Evolutionary conservation across 1,140 invertebrate species (phyloP), one percentile per base, ranked within the genome.

Genomic region (Scaptomyza hsui): DNA sequence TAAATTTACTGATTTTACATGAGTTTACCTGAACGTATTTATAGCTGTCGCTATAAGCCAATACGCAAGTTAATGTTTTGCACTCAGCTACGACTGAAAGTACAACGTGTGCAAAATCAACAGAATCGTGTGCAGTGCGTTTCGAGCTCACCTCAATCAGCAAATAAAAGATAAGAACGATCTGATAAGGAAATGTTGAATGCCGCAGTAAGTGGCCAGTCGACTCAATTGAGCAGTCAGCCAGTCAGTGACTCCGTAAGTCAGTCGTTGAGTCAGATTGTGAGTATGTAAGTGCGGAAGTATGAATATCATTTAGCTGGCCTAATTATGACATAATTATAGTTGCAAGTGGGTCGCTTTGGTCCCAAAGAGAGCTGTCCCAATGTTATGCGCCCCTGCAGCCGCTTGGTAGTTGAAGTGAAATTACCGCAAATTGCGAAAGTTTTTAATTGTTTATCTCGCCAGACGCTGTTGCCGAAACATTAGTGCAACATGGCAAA

Each of bases 361-460:
- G 32, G 37, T 37, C 24, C 9, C 45, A 32, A 24, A 15, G 26
- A 59, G 10, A 24, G 32, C 45, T 49, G 29, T 47, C 45, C n/a
- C 1, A 45, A 47, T 42, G 37, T 18, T 35, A 37, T 55, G 68
- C 59, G 72, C 63, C 44, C 56, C 51, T 55, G 63, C 42, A 55
- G 26, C 35, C 55, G 57, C 47, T 60, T 37, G 21, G 32, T 48
- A 64, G 70, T 77, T 82, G 65, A 78, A 82, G 78, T 75, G 56
- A 77, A 88, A 88, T 88, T 82, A 88, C 75, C 78, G 75, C 78
- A 88, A 88, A 88, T 88, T 88, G 82, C 75, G 47, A 88, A 88
- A 88, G 82, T 88, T 88, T 86, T 88, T 88, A 88, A 88, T 88
- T 88, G 82, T 88, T 88, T 88, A 88, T 88, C 82, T 88, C 72